phyloP scores from a whole-genome alignment of 23 tunicate genomes.

The Aplidium turbinatum region DNA sequence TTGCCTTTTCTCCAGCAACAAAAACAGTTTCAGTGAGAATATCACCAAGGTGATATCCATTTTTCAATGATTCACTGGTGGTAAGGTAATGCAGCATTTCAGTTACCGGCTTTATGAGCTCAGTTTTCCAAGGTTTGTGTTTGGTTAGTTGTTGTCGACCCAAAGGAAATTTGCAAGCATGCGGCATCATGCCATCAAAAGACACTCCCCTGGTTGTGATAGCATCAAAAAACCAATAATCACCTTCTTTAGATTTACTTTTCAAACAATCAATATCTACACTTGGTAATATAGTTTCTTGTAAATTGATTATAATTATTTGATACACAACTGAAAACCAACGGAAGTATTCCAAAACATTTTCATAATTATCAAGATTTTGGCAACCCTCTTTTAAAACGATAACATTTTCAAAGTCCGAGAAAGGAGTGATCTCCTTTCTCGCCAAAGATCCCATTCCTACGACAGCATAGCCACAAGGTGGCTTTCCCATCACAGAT shows the following conservation, averaged over 20 bases:
- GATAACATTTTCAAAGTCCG: conserved; percentile 16
- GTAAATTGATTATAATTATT: too few relatives aligned
- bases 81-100: conserved; percentile 38
- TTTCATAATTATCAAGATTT: not conserved
- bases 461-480: not conserved
- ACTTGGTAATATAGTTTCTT: conserved; percentile 14
- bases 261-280: not conserved
- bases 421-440: not conserved
- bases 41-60: conserved; percentile 42
- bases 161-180: conserved; percentile 33
- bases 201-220: conserved; percentile 33
- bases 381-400: not conserved
- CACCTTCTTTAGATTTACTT: not conserved
- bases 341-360: not conserved
- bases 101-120: conserved; percentile 36
- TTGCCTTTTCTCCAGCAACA: conserved; percentile 24
- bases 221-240: conserved; percentile 40
- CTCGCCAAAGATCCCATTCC: not conserved
- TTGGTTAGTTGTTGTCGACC: conserved; percentile 36
- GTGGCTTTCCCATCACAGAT: conserved; percentile 4
- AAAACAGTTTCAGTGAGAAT: conserved; percentile 38
- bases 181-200: conserved; percentile 46
- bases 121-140: conserved; percentile 6
- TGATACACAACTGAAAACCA: conserved; percentile 20
- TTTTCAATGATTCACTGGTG: conserved; percentile 8